Evolutionary conservation across 2,113 vertebrate genomes (phyloP).

Genomic region (Hippotragus niger): DNA sequence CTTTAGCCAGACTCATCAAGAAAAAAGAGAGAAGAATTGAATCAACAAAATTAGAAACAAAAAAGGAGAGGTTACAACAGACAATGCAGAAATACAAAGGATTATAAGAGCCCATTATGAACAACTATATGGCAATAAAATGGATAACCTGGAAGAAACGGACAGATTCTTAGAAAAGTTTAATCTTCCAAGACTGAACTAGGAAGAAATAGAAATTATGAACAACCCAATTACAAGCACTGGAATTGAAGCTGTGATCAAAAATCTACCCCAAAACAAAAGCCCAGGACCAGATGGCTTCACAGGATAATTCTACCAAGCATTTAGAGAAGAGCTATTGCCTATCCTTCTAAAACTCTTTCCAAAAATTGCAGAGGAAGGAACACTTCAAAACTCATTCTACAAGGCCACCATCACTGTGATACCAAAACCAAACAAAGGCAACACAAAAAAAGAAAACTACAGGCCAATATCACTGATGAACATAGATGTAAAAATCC

Average conservation of each 20-base stretch:
- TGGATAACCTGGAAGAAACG: not conserved
- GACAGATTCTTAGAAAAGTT: not conserved
- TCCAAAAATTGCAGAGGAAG: not conserved
- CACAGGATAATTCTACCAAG: not conserved
- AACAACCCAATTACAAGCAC: not conserved
- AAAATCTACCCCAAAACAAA: not conserved
- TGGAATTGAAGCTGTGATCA: not conserved
- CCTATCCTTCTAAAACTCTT: not conserved
- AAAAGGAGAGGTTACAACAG: not conserved
- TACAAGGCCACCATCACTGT: not conserved
- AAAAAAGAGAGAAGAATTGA: not conserved
- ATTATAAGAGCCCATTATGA: not conserved
- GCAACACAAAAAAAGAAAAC: not conserved
- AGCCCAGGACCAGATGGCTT: not conserved
- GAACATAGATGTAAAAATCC: not conserved
- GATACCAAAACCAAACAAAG: not conserved
- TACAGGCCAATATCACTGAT: not conserved
- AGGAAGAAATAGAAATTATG: not conserved
- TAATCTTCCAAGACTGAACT: not conserved
- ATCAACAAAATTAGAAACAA: not conserved
- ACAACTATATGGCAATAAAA: not conserved
- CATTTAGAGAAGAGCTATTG: not conserved
- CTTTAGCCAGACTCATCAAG: not conserved
- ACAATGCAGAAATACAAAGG: not conserved
- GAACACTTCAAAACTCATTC: not conserved